Percentiles rank a stretch among this genome's conserved stretches.
These are phyloP conservation scores for Atrichornis clamosus DNA, from an alignment of 2,113 vertebrate species.

Conservation along the genomic window DNA sequence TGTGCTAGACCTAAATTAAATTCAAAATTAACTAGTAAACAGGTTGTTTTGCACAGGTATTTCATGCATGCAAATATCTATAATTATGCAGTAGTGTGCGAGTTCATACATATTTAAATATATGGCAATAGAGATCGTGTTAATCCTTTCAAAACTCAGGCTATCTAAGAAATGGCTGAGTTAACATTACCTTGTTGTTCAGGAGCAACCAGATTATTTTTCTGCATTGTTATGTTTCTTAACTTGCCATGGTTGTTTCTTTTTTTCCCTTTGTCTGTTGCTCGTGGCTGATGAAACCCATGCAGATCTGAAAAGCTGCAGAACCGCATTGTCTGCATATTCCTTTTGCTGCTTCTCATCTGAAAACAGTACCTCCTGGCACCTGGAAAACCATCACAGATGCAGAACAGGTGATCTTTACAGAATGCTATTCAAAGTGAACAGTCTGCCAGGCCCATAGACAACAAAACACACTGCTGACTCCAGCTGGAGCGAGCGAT, in stretches of 20 bases:
- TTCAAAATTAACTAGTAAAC: constrained; percentile 34
- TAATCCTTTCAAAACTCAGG: constrained; percentile 9
- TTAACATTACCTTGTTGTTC: background rate
- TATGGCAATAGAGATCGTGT: background rate
- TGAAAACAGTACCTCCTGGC: constrained; percentile 62
- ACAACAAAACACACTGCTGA: constrained; percentile 70
- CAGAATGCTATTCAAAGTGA: constrained; percentile 72
- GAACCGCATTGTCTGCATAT: constrained; percentile 41
- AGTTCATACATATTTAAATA: constrained; percentile 44
- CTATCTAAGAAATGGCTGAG: background rate
- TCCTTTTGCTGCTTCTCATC: constrained; percentile 53
- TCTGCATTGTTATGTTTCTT: constrained; percentile 17
- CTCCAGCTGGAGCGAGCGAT: constrained; percentile 68
- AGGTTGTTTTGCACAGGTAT: constrained; percentile 36
- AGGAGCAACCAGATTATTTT: constrained; percentile 4
- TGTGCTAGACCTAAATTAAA: constrained; percentile 18
- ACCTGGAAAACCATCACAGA: constrained; percentile 68
- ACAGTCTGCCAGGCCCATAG: constrained; percentile 67
- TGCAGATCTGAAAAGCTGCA: constrained; percentile 32
- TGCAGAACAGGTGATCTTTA: constrained; percentile 78
- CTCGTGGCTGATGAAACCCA: constrained; percentile 17
- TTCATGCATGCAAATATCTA: constrained; percentile 23
- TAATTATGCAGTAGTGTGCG: background rate
- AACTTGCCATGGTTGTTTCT: background rate
- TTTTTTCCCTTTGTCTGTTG: constrained; percentile 14